Percentiles rank a stretch among this genome's conserved stretches.
Conservation (phyloP, 2,888 invertebrate species). For the Tenthredo mesomela region DNA sequence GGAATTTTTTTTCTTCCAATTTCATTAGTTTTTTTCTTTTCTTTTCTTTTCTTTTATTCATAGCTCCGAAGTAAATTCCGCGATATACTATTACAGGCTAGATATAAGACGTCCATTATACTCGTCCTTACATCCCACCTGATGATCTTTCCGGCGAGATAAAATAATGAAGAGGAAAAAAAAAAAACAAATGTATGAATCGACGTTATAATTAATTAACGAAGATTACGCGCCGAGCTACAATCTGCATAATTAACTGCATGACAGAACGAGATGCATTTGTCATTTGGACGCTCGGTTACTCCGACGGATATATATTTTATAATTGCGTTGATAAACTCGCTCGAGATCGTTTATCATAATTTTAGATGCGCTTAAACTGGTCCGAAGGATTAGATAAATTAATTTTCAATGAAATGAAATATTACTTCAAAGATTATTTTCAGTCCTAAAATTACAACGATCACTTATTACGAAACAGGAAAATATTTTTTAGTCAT, state of each 20-base stretch:
- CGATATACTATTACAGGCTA: not conserved
- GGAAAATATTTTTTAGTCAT: not conserved
- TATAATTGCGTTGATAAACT: slow-evolving; percentile 63
- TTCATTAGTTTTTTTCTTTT: not conserved
- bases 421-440: not conserved
- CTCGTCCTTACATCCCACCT: slow-evolving; percentile 1
- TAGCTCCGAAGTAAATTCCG: not conserved
- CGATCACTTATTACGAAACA: not conserved
- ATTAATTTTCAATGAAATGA: slow-evolving; percentile 6
- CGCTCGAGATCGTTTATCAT: slow-evolving; percentile 33
- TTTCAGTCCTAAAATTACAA: not conserved
- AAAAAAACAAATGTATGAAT: slow-evolving; percentile 62
- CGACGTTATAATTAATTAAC: slow-evolving; percentile 71
- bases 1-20: not conserved
- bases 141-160: slow-evolving; percentile 8
- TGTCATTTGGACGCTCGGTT: slow-evolving; percentile 64
- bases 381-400: slow-evolving; percentile 45
- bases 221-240: slow-evolving; percentile 68
- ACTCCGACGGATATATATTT: slow-evolving; percentile 61
- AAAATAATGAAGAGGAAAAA: slow-evolving; percentile 55
- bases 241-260: slow-evolving; percentile 72
- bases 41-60: not conserved
- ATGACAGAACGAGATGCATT: slow-evolving; percentile 64
- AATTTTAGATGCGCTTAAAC: not conserved
- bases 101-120: not conserved